Evolutionary conservation across 2,888 invertebrate species (phyloP).

Genomic region (Cephus nigrinus): DNA sequence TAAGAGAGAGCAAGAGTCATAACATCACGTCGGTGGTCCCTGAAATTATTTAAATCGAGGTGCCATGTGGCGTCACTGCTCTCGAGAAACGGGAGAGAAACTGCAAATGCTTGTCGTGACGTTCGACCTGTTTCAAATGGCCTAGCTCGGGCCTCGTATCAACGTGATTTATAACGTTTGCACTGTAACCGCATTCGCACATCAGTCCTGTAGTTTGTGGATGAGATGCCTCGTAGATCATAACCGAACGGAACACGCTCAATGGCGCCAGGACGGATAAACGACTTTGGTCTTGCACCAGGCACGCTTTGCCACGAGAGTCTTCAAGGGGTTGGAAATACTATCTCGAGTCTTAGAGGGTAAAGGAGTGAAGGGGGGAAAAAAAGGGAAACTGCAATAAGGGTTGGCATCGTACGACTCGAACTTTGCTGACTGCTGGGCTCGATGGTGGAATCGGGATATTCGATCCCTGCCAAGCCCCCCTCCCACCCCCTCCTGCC

Average conservation of each 20-base stretch:
- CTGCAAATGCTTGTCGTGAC: slow-evolving; percentile 41
- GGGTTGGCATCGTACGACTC: neutral
- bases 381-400: neutral
- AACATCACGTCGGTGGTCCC: slow-evolving; percentile 18
- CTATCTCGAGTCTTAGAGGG: neutral
- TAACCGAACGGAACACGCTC: neutral
- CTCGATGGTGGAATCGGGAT: neutral
- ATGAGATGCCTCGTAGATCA: neutral
- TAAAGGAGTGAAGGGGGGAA: neutral
- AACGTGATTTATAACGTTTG: slow-evolving; percentile 44
- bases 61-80: slow-evolving; percentile 17
- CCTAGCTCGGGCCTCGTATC: slow-evolving; percentile 39
- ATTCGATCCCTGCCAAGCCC: neutral
- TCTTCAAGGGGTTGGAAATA: neutral
- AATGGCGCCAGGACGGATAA: neutral
- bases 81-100: slow-evolving; percentile 31
- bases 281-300: neutral
- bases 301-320: neutral
- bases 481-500: neutral
- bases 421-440: neutral
- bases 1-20: slow-evolving; percentile 10
- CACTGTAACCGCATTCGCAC: slow-evolving; percentile 31
- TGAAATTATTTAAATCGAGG: slow-evolving; percentile 25
- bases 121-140: slow-evolving; percentile 48
- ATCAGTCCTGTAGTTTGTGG: neutral